Evolutionary conservation across 37 sponge, comb jelly and placozoan species (phyloP).

Genomic region (Mnemiopsis leidyi): DNA sequence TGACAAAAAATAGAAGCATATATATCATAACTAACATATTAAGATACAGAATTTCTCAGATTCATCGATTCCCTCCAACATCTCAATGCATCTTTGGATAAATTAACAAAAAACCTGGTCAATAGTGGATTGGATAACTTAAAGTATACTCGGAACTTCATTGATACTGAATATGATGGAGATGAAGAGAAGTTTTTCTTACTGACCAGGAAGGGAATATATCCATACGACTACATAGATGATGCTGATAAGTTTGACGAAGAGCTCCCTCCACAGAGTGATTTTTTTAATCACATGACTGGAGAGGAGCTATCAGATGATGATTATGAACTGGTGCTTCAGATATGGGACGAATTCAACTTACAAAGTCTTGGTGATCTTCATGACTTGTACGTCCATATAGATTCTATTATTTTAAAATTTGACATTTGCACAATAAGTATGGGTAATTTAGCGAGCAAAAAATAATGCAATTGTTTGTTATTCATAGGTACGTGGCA

Average conservation of each 20-base stretch:
- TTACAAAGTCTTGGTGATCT: not conserved
- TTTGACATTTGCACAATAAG: no score
- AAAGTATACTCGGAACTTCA: not conserved
- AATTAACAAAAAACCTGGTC: not conserved
- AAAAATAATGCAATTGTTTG: no score
- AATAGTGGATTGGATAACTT: not conserved
- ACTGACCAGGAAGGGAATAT: conserved; percentile 32
- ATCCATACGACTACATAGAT: not conserved
- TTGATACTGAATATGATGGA: not conserved
- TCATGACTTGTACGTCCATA: not conserved
- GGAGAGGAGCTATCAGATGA: not conserved
- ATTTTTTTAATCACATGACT: not conserved
- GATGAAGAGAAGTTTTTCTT: not conserved
- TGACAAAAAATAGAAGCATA: no score
- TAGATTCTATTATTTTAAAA: no score
- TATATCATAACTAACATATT: not conserved
- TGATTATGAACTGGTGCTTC: not conserved
- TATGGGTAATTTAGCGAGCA: no score
- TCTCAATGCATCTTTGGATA: conserved; percentile 1
- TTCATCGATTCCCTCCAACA: conserved; percentile 27
- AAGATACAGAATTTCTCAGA: not conserved
- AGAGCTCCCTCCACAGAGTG: not conserved
- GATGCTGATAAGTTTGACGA: not conserved
- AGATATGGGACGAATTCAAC: not conserved
- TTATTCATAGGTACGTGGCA: not conserved